Conservation (phyloP, 1,140 invertebrate species). For the Zaprionus camerounensis region DNA sequence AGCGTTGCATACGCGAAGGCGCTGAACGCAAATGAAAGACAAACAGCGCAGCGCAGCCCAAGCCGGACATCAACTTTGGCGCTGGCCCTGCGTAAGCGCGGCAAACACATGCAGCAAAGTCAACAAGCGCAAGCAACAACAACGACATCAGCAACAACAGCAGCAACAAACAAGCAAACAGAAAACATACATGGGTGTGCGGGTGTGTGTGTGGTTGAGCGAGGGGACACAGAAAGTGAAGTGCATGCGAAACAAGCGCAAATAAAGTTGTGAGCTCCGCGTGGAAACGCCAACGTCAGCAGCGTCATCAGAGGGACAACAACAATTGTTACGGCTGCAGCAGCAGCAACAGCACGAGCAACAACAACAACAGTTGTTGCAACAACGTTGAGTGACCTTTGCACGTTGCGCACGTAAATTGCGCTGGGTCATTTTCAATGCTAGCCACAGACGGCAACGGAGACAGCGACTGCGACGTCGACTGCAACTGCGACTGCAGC, state of each 20-base stretch:
- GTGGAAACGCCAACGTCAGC: slow-evolving; percentile 62
- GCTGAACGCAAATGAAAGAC: slow-evolving; percentile 75
- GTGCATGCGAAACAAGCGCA: slow-evolving; percentile 49
- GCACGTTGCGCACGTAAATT: slow-evolving; percentile 54
- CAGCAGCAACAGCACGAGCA: slow-evolving; percentile 22
- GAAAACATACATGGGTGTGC: slow-evolving; percentile 37
- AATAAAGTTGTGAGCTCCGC: slow-evolving; percentile 63
- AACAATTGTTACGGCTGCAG: slow-evolving; percentile 17
- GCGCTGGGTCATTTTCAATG: slow-evolving; percentile 45
- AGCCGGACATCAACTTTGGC: slow-evolving; percentile 28
- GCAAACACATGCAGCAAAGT: slow-evolving; percentile 69
- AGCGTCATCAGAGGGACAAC: slow-evolving; percentile 22
- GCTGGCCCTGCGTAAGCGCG: slow-evolving; percentile 67
- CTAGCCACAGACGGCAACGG: slow-evolving; percentile 21
- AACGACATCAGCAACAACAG: slow-evolving; percentile 33
- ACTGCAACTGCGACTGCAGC: slow-evolving; percentile 21
- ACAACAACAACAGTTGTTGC: slow-evolving; percentile 12
- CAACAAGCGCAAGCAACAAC: slow-evolving; percentile 60
- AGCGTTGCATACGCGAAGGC: slow-evolving; percentile 63
- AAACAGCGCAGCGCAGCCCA: slow-evolving; percentile 53
- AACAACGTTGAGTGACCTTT: slow-evolving; percentile 71
- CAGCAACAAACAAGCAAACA: slow-evolving; percentile 12
- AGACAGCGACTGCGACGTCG: neutral
- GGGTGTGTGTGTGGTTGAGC: slow-evolving; percentile 37
- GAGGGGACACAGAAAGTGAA: slow-evolving; percentile 37